Evolutionary conservation across 1,140 invertebrate genomes (phyloP), one percentile per base, ranked within the genome.

Genomic region (Coptotermes formosanus): DNA sequence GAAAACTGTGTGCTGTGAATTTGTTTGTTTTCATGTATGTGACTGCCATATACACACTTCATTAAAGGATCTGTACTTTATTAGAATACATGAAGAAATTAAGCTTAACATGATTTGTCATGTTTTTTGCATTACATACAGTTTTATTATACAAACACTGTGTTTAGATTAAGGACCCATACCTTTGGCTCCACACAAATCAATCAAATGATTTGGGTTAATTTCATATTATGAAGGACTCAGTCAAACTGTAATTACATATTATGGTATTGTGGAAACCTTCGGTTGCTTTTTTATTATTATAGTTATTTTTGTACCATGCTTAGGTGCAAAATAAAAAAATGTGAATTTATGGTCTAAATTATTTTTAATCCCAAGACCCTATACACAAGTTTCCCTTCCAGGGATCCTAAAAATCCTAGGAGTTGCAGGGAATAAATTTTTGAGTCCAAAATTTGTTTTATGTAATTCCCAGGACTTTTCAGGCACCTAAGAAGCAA

Each of bases 251-350:
- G 83, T 84, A 84, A 84, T 84, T 84, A 84, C 45, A 82, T 86
- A 38, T 82, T 86, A 82, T 86, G 85, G 85, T 86, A 86, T 81
- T 86, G 85, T 86, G 85, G 85, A 86, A 75, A 82, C 85, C 83
- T 86, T 75, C 85, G 85, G 85, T 86, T 86, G 85, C 85, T 86
- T 86, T 82, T 85, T 86, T 84, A 52, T 52, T n/a, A 86, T 86
- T 86, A 84, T 32, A 52, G 44, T 84, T 64, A 86, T 64, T 64
- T 85, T 81, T 86, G 75, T 86, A 81, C 75, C 85, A 82, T 86
- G 81, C 30, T 84, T 30, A 52, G 75, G 85, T 86, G 85, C 85
- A 86, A 86, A 86, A 86, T 82, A 82, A 82, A 86, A 48, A 48
- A 48, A 84, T 19, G 52, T 55, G 52, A 21, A 55, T 55, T 55